Evolutionary conservation across 2,888 invertebrate species (phyloP).

Genomic region (Sycophila texana): DNA sequence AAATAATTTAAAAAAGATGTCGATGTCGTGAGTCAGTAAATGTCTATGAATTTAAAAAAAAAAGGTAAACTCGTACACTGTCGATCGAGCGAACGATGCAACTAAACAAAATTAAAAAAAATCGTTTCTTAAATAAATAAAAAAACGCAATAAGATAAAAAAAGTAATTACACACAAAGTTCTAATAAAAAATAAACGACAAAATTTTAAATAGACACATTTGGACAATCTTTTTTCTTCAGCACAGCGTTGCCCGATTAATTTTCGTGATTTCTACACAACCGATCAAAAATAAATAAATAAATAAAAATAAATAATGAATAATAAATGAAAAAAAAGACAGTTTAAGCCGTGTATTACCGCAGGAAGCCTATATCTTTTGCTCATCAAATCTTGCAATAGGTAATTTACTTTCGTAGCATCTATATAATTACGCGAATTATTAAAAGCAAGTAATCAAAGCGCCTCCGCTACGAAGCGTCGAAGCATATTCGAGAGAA

Average conservation of each 20-base stretch:
- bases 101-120: neutral
- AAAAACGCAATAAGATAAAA: no score
- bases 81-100: no score
- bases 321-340: no score
- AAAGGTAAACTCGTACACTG: conserved; percentile 13
- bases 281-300: neutral
- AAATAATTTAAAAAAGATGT: conserved; percentile 53
- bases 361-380: no score
- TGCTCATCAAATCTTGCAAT: no score
- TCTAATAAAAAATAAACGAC: conserved; percentile 3
- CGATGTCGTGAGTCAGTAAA: conserved; percentile 63
- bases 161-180: neutral
- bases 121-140: neutral
- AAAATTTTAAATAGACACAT: neutral
- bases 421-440: neutral
- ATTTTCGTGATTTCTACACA: conserved; percentile 14
- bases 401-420: no score
- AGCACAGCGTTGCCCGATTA: neutral
- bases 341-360: no score
- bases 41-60: conserved; percentile 59
- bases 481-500: conserved; percentile 2
- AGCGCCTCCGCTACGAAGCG: conserved; percentile 21
- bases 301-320: neutral
- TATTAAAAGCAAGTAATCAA: neutral
- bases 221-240: conserved; percentile 45